Base-by-base conservation (phyloP, 2,113 vertebrate species). In the Mohoua ochrocephala region DNA sequence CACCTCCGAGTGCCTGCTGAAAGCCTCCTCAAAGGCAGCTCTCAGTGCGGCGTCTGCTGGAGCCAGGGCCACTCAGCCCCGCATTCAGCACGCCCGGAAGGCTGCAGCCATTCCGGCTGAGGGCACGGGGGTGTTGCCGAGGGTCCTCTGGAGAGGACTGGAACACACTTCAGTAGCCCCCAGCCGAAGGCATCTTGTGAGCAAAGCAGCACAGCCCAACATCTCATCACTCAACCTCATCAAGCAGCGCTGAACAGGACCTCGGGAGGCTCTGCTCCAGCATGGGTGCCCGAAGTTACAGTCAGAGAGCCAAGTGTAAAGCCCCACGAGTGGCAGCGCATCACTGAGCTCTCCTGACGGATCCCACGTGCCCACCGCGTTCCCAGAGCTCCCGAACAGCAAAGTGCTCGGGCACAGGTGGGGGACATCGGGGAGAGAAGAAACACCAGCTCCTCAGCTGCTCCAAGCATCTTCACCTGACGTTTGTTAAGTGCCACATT, bases 11-110 rank as follows among this genome's bases (percentile, higher is more conserved):
- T 94, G 97, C 80, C 95, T 97, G 98, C 87, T 98, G 98, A 98
- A 98, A 98, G 95, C 93, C 95, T 97, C 93, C 97, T 97, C 96
- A 90, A 91, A 95, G 96, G 67, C 90, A 96, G 86, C 95, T 97
- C 97, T 97, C 96, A 98, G 92, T 92, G 96, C 63, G 93, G 89
- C 60, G 45, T 93, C 97, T 91, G 95, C 63, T 96, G 98, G 98
- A 98, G 98, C 98, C 98, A 98, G 97, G 97, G 96, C 47, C 98
- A 96, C 98, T 98, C 97, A 94, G 93, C 83, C 96, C 75, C 2
- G 13, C 85, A 6, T 68, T 41, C 81, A 91, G 87, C 88, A 60
- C 89, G 89, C 59, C 60, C 3, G 52, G 39, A 9, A 2, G 93
- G 81, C 82, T 93, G 95, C 91, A 93, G 95, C 91, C 96, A 15